These are phyloP conservation scores for Tadarida brasiliensis DNA, from an alignment of 2,797 vertebrate species.

Conservation along the genomic window DNA sequence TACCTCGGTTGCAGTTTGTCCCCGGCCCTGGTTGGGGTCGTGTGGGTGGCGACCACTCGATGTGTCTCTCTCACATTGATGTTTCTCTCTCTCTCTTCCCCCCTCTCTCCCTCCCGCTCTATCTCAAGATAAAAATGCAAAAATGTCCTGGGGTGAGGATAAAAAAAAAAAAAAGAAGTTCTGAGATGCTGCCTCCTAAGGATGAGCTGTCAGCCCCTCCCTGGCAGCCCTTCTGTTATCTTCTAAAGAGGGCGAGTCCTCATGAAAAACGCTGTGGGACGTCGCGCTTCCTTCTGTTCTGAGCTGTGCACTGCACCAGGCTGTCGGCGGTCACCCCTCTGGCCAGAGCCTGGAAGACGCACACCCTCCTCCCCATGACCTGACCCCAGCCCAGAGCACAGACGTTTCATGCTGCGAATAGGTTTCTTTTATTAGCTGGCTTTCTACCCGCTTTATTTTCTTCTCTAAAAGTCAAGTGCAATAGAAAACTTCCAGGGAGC, in stretches of 20 bases:
- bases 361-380: too few relatives aligned
- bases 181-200: neutral
- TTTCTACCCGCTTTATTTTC: neutral
- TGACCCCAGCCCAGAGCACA: neutral
- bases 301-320: neutral
- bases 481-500: neutral
- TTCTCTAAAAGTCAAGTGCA: neutral
- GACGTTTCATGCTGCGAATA: rapidly evolving
- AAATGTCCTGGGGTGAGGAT: too few relatives aligned
- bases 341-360: neutral
- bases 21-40: too few relatives aligned
- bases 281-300: neutral
- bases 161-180: neutral
- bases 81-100: too few relatives aligned
- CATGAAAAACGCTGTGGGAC: neutral
- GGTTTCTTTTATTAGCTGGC: neutral
- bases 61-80: too few relatives aligned
- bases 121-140: too few relatives aligned
- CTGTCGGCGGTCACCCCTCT: rapidly evolving
- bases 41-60: too few relatives aligned
- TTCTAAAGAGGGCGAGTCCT: neutral
- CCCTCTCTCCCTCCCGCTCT: too few relatives aligned
- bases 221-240: rapidly evolving
- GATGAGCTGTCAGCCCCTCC: neutral
- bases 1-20: too few relatives aligned